Percentiles rank a stretch among this genome's conserved stretches.
These are phyloP conservation scores for Triplophysa rosa DNA, from an alignment of 2,113 vertebrate species.

Conservation along the genomic window DNA sequence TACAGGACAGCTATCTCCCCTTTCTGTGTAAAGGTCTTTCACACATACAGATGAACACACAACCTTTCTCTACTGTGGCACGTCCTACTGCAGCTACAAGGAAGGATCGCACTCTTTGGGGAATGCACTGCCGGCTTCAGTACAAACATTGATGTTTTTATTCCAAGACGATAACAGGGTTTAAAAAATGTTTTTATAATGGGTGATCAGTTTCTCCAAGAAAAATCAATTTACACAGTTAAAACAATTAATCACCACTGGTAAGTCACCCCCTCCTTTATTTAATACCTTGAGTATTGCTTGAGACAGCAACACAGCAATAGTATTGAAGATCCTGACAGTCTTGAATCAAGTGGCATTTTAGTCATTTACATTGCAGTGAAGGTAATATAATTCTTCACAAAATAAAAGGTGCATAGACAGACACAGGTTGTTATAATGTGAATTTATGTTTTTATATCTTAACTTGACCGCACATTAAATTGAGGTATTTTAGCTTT, in stretches of 20 bases:
- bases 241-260: constrained; percentile 21
- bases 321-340: constrained; percentile 6
- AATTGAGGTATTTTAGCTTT: background rate
- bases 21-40: constrained; percentile 79
- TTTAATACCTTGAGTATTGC: background rate
- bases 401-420: background rate
- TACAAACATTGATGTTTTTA: constrained; percentile 53
- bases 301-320: background rate
- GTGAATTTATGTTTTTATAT: background rate
- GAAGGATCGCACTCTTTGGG: constrained; percentile 81
- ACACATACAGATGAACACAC: constrained; percentile 80
- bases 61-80: constrained; percentile 80
- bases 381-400: background rate
- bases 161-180: background rate
- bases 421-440: background rate
- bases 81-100: constrained; percentile 78
- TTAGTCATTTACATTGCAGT: background rate
- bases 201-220: background rate
- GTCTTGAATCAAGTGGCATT: constrained; percentile 16
- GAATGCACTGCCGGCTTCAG: constrained; percentile 77
- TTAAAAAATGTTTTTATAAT: background rate
- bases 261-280: background rate
- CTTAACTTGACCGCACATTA: background rate
- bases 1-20: constrained; percentile 77
- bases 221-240: too few species aligned